phyloP scores from a whole-genome alignment of 2,888 invertebrate genomes.

The Pachymerium ferrugineum region DNA sequence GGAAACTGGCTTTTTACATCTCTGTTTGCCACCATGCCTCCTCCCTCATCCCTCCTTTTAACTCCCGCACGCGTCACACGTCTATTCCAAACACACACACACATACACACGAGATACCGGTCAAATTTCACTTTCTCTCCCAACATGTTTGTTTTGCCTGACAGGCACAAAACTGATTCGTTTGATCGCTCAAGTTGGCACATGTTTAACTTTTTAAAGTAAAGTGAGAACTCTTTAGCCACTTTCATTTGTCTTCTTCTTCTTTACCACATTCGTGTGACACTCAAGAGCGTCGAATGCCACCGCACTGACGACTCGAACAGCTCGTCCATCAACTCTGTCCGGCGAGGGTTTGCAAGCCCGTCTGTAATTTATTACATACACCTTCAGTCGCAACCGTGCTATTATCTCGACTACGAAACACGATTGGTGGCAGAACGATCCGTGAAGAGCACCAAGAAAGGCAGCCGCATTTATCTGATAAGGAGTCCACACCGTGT shows the following conservation, averaged over 20 bases:
- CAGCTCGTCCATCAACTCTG: constrained; percentile 8
- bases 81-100: not conserved
- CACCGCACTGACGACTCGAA: not conserved
- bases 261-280: not conserved
- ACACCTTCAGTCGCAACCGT: constrained; percentile 4
- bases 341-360: not conserved
- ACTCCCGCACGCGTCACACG: constrained; percentile 5
- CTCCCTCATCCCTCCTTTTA: not conserved
- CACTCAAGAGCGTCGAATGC: not conserved
- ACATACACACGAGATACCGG: no score
- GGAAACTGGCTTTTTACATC: not conserved
- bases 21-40: not conserved
- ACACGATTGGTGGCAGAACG: constrained; percentile 2
- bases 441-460: not conserved
- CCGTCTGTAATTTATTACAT: not conserved
- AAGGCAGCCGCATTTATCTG: constrained; percentile 1
- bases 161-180: not conserved
- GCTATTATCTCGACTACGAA: constrained; percentile 9
- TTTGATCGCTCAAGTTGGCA: not conserved
- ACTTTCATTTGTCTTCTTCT: constrained; percentile 21
- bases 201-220: not conserved
- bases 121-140: constrained; percentile 5
- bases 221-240: constrained; percentile 9
- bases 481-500: constrained; percentile 10
- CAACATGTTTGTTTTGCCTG: constrained; percentile 17